Evolutionary conservation across 2,113 vertebrate genomes (phyloP).

Genomic region (Sylvietta virens): DNA sequence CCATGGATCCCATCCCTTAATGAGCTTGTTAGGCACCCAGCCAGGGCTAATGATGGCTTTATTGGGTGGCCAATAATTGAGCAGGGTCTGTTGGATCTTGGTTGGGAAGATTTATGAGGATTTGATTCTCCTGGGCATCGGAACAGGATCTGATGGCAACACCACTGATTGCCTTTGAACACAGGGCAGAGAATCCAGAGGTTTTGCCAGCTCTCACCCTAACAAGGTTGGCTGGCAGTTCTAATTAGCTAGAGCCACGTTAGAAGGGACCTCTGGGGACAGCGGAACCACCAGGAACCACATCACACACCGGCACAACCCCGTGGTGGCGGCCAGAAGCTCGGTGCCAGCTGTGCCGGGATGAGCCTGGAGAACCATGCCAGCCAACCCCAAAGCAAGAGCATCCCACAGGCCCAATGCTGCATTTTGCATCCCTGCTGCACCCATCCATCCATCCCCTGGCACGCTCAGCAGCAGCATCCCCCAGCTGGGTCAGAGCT

Average conservation of each 20-base stretch:
- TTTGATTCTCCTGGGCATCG: background rate
- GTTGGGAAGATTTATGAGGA: background rate
- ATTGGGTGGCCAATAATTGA: background rate
- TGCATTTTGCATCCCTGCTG: background rate
- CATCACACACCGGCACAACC: background rate
- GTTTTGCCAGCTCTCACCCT: background rate
- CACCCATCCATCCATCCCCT: background rate
- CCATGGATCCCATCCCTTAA: background rate
- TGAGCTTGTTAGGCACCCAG: background rate
- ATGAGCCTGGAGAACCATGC: background rate
- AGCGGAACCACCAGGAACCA: background rate
- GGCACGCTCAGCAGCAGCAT: background rate
- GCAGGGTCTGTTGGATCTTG: background rate
- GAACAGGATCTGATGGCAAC: background rate
- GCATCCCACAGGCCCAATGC: background rate
- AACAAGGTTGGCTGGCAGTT: background rate
- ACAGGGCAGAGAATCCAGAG: background rate
- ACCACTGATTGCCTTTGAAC: background rate
- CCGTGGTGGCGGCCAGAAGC: background rate
- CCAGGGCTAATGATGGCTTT: background rate
- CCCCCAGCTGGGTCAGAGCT: background rate
- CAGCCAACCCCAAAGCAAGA: background rate
- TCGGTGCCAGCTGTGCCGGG: accelerated
- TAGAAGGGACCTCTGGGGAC: background rate
- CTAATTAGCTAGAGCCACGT: background rate